Conservation (phyloP, 2,888 invertebrate genomes). For the Venustoraphidia nigricollis region DNA sequence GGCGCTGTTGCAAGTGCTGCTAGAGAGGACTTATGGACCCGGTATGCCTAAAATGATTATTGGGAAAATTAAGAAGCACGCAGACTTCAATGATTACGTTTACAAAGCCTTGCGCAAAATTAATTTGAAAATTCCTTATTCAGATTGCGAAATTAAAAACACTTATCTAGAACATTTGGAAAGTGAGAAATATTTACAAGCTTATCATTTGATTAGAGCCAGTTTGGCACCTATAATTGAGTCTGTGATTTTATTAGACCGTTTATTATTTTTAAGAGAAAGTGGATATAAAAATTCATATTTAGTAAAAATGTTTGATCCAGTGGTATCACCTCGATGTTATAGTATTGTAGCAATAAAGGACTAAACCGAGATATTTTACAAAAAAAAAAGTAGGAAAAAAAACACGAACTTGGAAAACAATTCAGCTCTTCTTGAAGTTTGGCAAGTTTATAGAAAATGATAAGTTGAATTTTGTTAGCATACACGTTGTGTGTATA, state of each 20-base stretch:
- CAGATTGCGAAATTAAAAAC: slow-evolving; percentile 15
- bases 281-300: slow-evolving; percentile 37
- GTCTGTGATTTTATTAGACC: slow-evolving; percentile 65
- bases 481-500: too few relatives aligned
- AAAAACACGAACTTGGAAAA: too few relatives aligned
- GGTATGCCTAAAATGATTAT: slow-evolving; percentile 32
- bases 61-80: slow-evolving; percentile 46
- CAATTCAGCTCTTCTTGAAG: too few relatives aligned
- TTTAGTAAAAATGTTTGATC: slow-evolving; percentile 69
- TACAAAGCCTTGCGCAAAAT: slow-evolving; percentile 47
- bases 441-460: too few relatives aligned
- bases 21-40: slow-evolving; percentile 28
- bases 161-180: slow-evolving; percentile 25
- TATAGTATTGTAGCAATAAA: slow-evolving; percentile 54
- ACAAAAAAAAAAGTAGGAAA: too few relatives aligned
- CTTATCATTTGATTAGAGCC: slow-evolving; percentile 65
- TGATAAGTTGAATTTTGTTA: too few relatives aligned
- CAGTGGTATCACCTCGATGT: slow-evolving; percentile 69
- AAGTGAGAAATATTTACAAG: slow-evolving; percentile 41
- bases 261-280: slow-evolving; percentile 61
- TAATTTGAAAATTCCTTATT: slow-evolving; percentile 25
- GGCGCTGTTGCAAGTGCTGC: slow-evolving; percentile 53
- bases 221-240: slow-evolving; percentile 69
- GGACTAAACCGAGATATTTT: slow-evolving; percentile 13
- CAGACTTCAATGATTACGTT: slow-evolving; percentile 53